A percentile compares a stretch with the other conserved stretches of the same genome.
Evolutionary conservation across 2,113 vertebrate genomes (phyloP).

Genomic region (Entelurus aequoreus): DNA sequence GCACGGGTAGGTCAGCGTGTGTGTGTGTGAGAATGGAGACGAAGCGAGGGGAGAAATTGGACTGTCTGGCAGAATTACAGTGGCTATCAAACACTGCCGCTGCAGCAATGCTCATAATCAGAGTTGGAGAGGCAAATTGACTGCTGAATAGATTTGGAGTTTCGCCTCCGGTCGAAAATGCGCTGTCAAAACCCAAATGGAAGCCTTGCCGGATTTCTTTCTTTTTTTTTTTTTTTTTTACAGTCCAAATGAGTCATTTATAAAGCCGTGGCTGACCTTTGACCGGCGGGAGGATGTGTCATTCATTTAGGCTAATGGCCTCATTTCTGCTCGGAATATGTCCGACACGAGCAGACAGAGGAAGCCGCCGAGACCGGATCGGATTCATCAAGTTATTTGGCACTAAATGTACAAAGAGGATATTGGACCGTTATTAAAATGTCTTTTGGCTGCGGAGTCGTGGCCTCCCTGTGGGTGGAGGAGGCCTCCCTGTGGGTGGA

Average conservation of each 20-base stretch:
- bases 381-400: constrained; percentile 30
- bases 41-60: constrained; percentile 43
- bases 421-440: constrained; percentile 41
- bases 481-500: too few species aligned
- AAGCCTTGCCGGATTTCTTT: constrained; percentile 21
- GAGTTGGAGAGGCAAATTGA: constrained; percentile 54
- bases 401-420: constrained; percentile 22
- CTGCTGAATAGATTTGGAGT: constrained; percentile 57
- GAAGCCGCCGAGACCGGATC: not conserved
- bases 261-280: constrained; percentile 50
- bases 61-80: constrained; percentile 60
- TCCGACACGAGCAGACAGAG: not conserved
- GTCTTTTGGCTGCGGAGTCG: constrained; percentile 20
- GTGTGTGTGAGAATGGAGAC: constrained; percentile 9
- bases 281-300: constrained; percentile 34
- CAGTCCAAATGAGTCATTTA: constrained; percentile 37
- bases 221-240: constrained; percentile 5
- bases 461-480: too few species aligned
- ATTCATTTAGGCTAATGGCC: constrained; percentile 45
- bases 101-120: constrained; percentile 51
- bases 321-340: constrained; percentile 27
- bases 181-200: constrained; percentile 46
- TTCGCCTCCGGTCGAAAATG: constrained; percentile 40
- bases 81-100: constrained; percentile 55
- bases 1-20: not conserved